A percentile compares a stretch with the other conserved stretches of the same genome.
phyloP scores from a whole-genome alignment of 2,113 vertebrate species.

The Paramormyrops kingsleyae region DNA sequence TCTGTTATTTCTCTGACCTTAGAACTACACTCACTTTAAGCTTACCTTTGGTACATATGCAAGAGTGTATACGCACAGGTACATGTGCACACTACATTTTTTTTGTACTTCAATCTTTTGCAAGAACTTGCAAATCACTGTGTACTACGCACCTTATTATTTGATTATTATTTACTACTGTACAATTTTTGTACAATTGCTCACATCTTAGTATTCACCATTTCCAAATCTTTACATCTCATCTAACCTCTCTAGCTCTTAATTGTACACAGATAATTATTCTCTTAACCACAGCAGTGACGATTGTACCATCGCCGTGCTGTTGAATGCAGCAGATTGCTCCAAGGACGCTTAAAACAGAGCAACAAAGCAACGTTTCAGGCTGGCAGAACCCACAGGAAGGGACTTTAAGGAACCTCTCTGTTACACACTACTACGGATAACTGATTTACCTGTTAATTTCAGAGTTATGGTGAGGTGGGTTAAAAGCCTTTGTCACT shows the following conservation, averaged over 20 bases:
- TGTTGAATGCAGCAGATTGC: neutral
- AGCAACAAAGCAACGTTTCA: neutral
- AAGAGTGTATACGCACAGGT: too few relatives aligned
- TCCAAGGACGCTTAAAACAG: neutral
- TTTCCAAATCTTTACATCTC: constrained; percentile 65
- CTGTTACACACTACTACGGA: neutral
- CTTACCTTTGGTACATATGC: too few relatives aligned
- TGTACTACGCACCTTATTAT: too few relatives aligned
- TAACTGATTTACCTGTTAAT: neutral
- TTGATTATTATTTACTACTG: too few relatives aligned
- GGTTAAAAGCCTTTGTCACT: neutral
- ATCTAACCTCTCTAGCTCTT: constrained; percentile 51
- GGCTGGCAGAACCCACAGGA: neutral
- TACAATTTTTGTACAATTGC: constrained; percentile 15
- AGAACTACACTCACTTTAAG: too few relatives aligned
- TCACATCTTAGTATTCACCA: constrained; percentile 59
- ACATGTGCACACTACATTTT: too few relatives aligned
- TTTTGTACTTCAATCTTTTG: too few relatives aligned
- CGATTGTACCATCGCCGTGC: neutral
- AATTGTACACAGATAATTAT: constrained; percentile 63
- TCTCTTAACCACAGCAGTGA: constrained; percentile 51
- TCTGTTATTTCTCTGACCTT: too few relatives aligned
- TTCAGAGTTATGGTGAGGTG: neutral
- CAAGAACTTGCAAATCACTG: too few relatives aligned
- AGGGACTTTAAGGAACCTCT: neutral